phyloP scores from a whole-genome alignment of 2,888 invertebrate species.

The Beris chalybata region DNA sequence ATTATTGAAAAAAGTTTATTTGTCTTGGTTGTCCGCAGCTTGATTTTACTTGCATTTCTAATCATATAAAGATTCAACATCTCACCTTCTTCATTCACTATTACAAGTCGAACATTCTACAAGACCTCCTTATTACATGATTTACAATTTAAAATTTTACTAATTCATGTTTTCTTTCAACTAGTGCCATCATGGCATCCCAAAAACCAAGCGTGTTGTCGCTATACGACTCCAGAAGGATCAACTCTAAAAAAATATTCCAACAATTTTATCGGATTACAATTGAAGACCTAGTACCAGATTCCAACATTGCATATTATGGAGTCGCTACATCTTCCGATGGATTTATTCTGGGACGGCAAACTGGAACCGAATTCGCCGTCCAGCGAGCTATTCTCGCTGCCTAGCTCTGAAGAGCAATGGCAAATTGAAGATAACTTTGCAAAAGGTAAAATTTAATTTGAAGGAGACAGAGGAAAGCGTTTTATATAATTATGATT shows the following conservation, averaged over 20 bases:
- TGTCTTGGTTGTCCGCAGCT: no score
- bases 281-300: constrained; percentile 38
- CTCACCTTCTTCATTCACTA: no score
- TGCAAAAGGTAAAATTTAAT: constrained; percentile 37
- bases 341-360: constrained; percentile 53
- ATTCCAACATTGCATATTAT: constrained; percentile 41
- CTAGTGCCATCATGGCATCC: constrained; percentile 84
- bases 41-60: no score
- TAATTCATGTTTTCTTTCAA: constrained; percentile 47
- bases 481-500: not conserved
- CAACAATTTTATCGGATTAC: constrained; percentile 38
- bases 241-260: constrained; percentile 22
- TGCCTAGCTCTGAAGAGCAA: constrained; percentile 38
- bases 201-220: constrained; percentile 65
- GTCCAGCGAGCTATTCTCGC: constrained; percentile 48
- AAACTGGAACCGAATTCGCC: constrained; percentile 54
- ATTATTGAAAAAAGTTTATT: no score
- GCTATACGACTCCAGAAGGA: constrained; percentile 60
- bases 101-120: no score
- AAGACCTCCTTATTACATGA: no score
- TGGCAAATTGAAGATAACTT: constrained; percentile 41
- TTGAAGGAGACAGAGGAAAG: not conserved
- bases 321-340: constrained; percentile 53
- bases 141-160: no score
- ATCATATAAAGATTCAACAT: no score